Evolutionary conservation across 2,797 vertebrate species (phyloP), one percentile per base, ranked within the genome.

Genomic region (Spheniscus humboldti): DNA sequence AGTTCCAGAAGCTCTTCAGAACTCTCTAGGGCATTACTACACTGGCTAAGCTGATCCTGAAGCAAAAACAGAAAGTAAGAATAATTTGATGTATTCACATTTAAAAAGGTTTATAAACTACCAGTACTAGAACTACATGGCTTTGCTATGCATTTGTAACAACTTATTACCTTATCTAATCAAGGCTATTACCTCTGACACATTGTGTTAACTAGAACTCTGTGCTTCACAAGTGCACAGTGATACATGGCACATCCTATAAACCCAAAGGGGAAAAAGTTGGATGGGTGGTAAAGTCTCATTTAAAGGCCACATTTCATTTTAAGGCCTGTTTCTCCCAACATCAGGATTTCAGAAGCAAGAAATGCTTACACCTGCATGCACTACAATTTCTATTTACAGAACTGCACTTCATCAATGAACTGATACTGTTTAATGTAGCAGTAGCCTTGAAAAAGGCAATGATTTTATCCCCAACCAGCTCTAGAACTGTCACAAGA

Each of bases 1-100:
- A 98, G 98, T 92, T 99, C 98, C 96, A 99, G 94, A 14, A 99
- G 97, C 94, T 99, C 98, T 97, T 99, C 98, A 18, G 99, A 98
- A 88, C 98, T 98, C 96, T 99, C 98, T 95, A 99, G 92, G 31
- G 98, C 98, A 94, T 92, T 98, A 93, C 82, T 98, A 97, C 98
- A 99, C 75, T 98, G 98, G 87, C 95, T 98, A 88, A 99, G 96
- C 80, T 99, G 98, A 97, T 97, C 98, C 99, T 99, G 92, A 39
- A 30, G 62, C 5, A 64, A 62, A 86, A 90, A 5, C 45, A 88
- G 27, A 71, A 37, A 64, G 41, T 18, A 57, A 43, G 11, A 90
- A 37, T 10, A 45, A 75, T 47, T 66, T 15, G 7, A 62, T 24
- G 13, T 14, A 64, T 8, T 79, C 43, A 53, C 10, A 43, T 45